phyloP scores from a whole-genome alignment of 2,797 vertebrate species.

The Peromyscus eremicus region DNA sequence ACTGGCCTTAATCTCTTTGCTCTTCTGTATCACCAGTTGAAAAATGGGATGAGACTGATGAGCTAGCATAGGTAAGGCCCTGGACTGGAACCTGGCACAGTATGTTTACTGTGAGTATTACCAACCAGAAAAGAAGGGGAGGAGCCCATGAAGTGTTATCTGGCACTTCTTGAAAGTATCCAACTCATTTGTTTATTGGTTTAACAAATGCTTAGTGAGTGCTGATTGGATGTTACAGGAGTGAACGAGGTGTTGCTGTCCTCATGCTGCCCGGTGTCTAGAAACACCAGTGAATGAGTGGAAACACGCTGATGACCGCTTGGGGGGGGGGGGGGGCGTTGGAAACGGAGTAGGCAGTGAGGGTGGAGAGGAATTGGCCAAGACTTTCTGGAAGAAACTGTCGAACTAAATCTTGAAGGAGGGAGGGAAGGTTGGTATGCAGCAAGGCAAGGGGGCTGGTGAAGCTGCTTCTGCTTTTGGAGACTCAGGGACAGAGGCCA shows the following conservation, averaged over 20 bases:
- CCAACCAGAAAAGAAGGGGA: not conserved
- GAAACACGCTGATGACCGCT: no score
- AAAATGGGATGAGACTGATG: not conserved
- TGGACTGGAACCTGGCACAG: not conserved
- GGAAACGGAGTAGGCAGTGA: not conserved
- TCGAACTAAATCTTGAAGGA: not conserved
- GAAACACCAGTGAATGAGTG: not conserved
- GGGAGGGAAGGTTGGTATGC: fast-evolving
- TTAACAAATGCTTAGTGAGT: not conserved
- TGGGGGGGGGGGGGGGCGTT: not conserved
- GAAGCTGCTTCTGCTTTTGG: not conserved
- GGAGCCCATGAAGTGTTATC: not conserved
- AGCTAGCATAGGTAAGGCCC: not conserved
- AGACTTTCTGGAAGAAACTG: conserved; percentile 36
- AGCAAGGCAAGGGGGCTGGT: not conserved
- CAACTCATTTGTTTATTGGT: not conserved
- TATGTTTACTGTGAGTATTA: not conserved
- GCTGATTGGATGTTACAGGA: not conserved
- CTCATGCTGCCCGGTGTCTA: not conserved
- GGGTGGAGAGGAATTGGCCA: not conserved
- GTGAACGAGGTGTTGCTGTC: not conserved
- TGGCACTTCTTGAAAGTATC: not conserved
- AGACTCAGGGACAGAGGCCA: not conserved
- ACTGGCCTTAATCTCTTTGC: not conserved
- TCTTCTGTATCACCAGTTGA: not conserved